These are phyloP conservation scores for Beris morrisii DNA, from an alignment of 2,888 invertebrate genomes.

Conservation along the genomic window DNA sequence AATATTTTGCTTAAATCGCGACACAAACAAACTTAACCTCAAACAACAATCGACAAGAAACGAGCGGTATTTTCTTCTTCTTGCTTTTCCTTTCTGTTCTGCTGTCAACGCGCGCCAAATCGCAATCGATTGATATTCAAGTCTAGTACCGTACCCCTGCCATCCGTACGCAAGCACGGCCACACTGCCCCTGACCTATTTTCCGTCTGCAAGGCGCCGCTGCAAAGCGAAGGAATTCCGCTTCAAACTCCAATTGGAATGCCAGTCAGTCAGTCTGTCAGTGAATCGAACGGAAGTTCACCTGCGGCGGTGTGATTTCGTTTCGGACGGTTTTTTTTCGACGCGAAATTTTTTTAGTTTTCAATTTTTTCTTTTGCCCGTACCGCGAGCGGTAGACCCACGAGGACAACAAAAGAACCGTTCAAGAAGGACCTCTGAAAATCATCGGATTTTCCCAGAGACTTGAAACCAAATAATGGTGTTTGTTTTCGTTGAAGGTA, in stretches of 20 bases:
- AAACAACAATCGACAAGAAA: slow-evolving; percentile 3
- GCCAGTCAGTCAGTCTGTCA: too few relatives aligned
- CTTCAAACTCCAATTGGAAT: not conserved
- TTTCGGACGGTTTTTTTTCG: too few relatives aligned
- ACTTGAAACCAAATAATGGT: slow-evolving; percentile 2
- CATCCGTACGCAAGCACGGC: not conserved
- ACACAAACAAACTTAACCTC: slow-evolving; percentile 6
- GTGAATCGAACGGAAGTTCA: slow-evolving; percentile 6
- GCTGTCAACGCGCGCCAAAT: not conserved
- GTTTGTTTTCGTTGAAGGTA: slow-evolving; percentile 18
- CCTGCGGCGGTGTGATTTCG: slow-evolving; percentile 6
- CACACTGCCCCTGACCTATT: not conserved
- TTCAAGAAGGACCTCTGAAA: not conserved
- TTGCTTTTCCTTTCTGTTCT: not conserved
- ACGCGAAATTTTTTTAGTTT: too few relatives aligned
- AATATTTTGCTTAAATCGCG: not conserved
- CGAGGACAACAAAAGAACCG: too few relatives aligned
- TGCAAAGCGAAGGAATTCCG: not conserved
- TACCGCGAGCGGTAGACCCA: too few relatives aligned
- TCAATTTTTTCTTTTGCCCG: too few relatives aligned
- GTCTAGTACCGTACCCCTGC: too few relatives aligned
- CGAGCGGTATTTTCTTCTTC: too few relatives aligned
- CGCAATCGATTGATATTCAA: too few relatives aligned
- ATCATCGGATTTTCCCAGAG: not conserved
- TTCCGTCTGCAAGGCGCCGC: slow-evolving; percentile 19